Base-by-base conservation (phyloP, 2,113 vertebrate genomes). In the Eleginops maclovinus region DNA sequence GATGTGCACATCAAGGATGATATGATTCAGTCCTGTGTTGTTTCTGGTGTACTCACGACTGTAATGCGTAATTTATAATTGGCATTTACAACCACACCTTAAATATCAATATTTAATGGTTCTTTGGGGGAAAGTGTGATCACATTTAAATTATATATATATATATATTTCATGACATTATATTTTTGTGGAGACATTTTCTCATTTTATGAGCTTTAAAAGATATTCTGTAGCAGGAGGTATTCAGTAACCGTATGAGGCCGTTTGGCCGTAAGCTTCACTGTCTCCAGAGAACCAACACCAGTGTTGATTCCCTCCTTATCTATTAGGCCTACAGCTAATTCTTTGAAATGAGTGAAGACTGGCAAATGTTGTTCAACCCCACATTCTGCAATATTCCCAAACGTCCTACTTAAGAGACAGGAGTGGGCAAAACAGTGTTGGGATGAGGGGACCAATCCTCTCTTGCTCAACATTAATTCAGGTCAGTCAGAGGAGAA, bases 401-500 rank as follows among this genome's bases (percentile, higher is more conserved):
- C 79, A 85, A 9, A 79, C 65, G 86, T 92, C 91, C 92, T 89
- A 92, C 62, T 92, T 92, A 88, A 68, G 54, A 79, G 74, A 90
- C 74, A 65, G 75, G 77, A 73, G 47, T 75, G 89, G 87, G 86
- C 82, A 84, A 88, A 92, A 90, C 86, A 75, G 80, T 84, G 79
- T 62, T 87, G 90, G 87, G 86, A 92, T 72, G 46, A 44, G 1
- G 83, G 86, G 87, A 90, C 84, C 80, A 70, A 77, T 86, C 72
- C 82, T 72, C 72, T 73, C 76, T 62, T 77, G 76, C 81, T 77
- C 67, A 77, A 93, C 88, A 89, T 85, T 91, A 91, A 93, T 93
- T 94, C 88, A 89, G 91, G 88, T 92, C 90, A 92, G 90, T 90
- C 79, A 81, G 72, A 83, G 77, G 87, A 92, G 90, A 94, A 83